Evolutionary conservation across 2,113 vertebrate genomes (phyloP).

Genomic region (Otocyon megalotis): DNA sequence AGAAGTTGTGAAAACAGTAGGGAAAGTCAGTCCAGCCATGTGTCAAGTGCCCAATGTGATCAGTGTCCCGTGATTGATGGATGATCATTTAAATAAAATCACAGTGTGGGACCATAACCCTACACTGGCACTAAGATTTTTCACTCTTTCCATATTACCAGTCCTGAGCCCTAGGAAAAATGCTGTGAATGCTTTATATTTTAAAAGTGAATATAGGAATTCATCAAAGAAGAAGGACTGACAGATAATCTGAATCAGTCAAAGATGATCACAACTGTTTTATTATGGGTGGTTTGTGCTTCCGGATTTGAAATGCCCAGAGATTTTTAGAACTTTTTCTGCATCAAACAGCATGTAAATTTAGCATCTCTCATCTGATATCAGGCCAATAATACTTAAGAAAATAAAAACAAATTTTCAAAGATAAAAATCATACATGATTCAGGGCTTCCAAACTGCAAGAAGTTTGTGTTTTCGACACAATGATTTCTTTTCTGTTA

Average conservation of each 20-base stretch:
- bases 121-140: background rate
- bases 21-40: background rate
- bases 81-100: background rate
- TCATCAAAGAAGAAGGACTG: background rate
- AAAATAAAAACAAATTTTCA: background rate
- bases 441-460: background rate
- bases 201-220: background rate
- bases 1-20: background rate
- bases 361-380: background rate
- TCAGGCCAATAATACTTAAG: background rate
- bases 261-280: background rate
- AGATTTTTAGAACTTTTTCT: background rate
- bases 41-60: fast-evolving
- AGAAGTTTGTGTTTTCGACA: background rate
- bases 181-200: background rate
- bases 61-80: background rate
- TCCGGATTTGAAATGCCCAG: background rate
- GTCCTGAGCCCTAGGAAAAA: background rate
- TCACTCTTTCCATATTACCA: background rate
- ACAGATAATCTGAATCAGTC: background rate
- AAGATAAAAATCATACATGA: background rate
- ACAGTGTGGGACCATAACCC: too few relatives aligned
- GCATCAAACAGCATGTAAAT: background rate
- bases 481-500: background rate
- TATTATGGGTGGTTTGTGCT: background rate